A percentile compares a stretch with the other conserved stretches of the same genome.
Evolutionary conservation across 2,113 vertebrate genomes (phyloP).

Genomic region (Empidonax alnorum): DNA sequence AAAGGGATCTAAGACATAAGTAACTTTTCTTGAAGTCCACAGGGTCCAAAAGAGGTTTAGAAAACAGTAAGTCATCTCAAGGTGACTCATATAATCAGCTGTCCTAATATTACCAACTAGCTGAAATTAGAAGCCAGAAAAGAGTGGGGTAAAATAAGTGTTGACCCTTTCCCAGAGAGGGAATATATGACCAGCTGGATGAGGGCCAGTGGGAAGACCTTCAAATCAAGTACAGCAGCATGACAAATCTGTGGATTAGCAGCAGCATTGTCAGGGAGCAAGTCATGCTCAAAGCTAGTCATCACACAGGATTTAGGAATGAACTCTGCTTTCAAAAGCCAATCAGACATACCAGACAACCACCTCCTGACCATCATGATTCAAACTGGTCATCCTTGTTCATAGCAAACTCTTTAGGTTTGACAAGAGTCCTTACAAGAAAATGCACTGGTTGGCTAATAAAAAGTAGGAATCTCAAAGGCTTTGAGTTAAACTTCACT

Average conservation of each 20-base stretch:
- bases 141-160: neutral
- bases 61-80: neutral
- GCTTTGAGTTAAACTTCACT: neutral
- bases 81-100: neutral
- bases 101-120: neutral
- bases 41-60: neutral
- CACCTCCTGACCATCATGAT: neutral
- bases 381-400: neutral
- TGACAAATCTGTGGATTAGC: neutral
- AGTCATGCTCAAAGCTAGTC: neutral
- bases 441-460: neutral
- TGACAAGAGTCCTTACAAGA: neutral
- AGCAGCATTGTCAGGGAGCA: neutral
- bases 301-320: neutral
- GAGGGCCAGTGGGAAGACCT: neutral
- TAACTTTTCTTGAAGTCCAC: neutral
- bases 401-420: neutral
- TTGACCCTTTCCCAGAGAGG: neutral
- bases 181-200: neutral
- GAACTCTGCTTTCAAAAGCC: neutral
- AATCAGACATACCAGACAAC: neutral
- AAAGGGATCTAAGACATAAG: neutral
- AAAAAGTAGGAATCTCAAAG: neutral
- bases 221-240: neutral
- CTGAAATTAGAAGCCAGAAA: neutral